Evolutionary conservation across 2,888 invertebrate species (phyloP), one percentile per base, ranked within the genome.

Genomic region (Drosophila paranaensis): DNA sequence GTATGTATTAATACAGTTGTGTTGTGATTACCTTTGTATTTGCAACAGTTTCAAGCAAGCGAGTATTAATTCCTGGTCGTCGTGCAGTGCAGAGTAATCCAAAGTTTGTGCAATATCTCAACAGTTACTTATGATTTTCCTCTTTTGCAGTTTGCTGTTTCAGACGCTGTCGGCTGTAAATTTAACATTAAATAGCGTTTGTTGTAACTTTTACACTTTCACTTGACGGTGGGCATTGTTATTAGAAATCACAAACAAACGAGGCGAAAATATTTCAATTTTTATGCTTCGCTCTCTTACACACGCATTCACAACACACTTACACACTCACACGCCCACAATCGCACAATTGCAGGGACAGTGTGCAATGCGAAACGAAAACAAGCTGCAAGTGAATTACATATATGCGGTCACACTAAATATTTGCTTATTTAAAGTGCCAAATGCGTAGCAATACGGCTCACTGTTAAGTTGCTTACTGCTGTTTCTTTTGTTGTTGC

Each of bases 401-500:
- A 68, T 78, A 56, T 27, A 68, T 78, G 64, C 55, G 71, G 71
- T 67, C 66, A 79, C 64, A 67, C 78, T 55, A 66, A 56, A 62
- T 54, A 70, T 67, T 46, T 77, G 58, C 77, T 60, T 63, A 67
- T 71, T 46, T 62, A 77, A 64, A 77, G 65, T 72, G 46, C 56
- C 60, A 63, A 70, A 71, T 71, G 60, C 61, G 72, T 71, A 66
- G 51, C 60, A 64, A 65, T 65, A 63, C 48, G 64, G 67, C 51
- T 51, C 48, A 56, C 54, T 72, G 50, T 58, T 62, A 48, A 35
- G 40, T 60, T 46, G 45, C 37, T 60, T 20, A 39, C 53, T 55
- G 25, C 39, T 42, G 20, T 64, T 56, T 45, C 63, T 71, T 77
- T 70, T 81, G 63, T 84, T 82, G 80, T 86, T 83, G 72, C 89